Percentiles rank a stretch among this genome's conserved stretches.
These are phyloP conservation scores for Leptosomus discolor DNA, from an alignment of 2,113 vertebrate species.

Conservation along the genomic window DNA sequence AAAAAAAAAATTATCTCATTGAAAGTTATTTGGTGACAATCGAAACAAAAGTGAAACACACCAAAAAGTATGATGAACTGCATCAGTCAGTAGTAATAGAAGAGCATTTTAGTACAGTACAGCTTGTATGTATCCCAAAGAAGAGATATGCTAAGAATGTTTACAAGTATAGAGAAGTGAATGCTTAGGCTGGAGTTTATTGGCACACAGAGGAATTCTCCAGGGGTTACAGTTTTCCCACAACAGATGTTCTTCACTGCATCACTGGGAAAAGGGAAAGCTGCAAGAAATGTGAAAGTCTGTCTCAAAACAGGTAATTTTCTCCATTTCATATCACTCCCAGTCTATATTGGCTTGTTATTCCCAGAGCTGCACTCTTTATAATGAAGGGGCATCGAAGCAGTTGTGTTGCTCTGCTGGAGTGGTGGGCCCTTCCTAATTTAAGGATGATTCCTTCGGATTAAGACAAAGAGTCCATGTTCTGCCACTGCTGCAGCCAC, in stretches of 20 bases:
- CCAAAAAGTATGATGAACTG: not conserved
- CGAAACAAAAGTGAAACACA: not conserved
- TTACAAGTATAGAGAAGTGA: not conserved
- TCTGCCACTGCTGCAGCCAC: not conserved
- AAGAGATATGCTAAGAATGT: not conserved
- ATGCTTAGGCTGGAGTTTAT: not conserved
- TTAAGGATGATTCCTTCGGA: not conserved
- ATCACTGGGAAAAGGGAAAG: not conserved
- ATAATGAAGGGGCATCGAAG: not conserved
- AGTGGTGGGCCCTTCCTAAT: not conserved
- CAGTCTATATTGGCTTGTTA: not conserved
- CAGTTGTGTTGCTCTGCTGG: fast-evolving
- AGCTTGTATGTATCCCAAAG: not conserved
- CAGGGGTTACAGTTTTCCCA: not conserved
- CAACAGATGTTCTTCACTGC: not conserved
- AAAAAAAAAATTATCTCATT: not conserved
- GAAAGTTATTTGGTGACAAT: not conserved
- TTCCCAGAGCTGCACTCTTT: not conserved
- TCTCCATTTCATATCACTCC: not conserved
- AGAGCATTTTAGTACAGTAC: not conserved
- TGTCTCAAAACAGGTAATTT: not conserved
- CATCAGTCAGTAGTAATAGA: not conserved
- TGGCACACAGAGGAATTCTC: not conserved
- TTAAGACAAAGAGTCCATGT: not conserved
- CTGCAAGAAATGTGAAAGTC: not conserved